Evolutionary conservation across 2,797 vertebrate species (phyloP), one percentile per base, ranked within the genome.

Genomic region (Arrhamphus sclerolepis): DNA sequence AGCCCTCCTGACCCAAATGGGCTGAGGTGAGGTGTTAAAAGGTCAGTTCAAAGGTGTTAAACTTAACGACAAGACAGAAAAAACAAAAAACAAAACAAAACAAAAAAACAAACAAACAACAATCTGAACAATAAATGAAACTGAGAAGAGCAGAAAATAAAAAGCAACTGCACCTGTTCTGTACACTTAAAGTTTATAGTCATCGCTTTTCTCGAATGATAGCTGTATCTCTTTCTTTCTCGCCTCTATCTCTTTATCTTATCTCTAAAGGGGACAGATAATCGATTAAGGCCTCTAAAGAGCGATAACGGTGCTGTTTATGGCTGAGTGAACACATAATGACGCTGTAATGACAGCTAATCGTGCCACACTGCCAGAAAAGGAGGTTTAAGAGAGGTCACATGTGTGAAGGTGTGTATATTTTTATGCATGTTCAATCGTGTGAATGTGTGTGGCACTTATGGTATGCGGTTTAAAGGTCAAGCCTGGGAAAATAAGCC

Each of bases 301-400:
- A 4, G 5, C 82, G 89, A 91, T 90, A 90, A 67, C 73, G 51
- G 57, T 42, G 55, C 51, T 20, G 60, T 90, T 90, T 89, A 91
- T 66, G 75, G 79, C 55, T 17, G 24, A 63, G 77, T 44, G 43
- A 78, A 85, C 84, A 80, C 84, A 78, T 90, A 88, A 90, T 77
- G 77, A 78, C 46, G 24, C 76, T 75, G 77, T 90, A 87, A 92
- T 87, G 81, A 74, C 70, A 17, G 60, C 62, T 78, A 88, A 90
- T 90, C 83, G 83, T 2, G 55, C 78, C 72, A 71, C 53, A 5
- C 67, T 82, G 77, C 69, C 83, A 85, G 70, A 80, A 77, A 80
- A 58, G 18, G 47, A n/a, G 78, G 76, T 84, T 63, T 74, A 69
- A 83, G 75, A 39, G 51, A 87, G 88, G 86, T 84, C 83, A 84